A percentile compares a stretch with the other conserved stretches of the same genome.
These are phyloP conservation scores for Euwallacea fornicatus DNA, from an alignment of 1,140 invertebrate genomes.

Conservation along the genomic window DNA sequence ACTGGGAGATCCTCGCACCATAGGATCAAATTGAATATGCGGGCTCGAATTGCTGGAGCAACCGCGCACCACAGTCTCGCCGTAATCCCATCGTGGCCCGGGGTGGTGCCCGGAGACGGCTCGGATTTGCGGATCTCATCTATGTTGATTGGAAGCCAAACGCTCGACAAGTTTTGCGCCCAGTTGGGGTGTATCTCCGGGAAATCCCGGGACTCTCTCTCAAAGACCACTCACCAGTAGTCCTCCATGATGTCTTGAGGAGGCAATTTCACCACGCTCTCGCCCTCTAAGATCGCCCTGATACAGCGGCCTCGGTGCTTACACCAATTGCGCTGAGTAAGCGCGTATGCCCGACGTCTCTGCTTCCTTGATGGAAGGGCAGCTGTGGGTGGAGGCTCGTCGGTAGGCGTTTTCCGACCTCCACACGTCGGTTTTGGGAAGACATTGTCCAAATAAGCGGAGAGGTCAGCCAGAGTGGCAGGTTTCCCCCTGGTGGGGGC, in stretches of 20 bases:
- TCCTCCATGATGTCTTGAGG: not conserved
- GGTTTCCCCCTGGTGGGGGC: too few relatives aligned
- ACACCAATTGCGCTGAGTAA: not conserved
- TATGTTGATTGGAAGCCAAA: not conserved
- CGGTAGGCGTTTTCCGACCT: too few relatives aligned
- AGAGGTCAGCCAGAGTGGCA: not conserved
- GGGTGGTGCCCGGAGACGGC: not conserved
- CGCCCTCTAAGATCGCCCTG: not conserved
- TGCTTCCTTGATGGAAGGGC: not conserved
- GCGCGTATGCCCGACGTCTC: not conserved
- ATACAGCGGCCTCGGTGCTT: constrained; percentile 3
- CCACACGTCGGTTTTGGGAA: too few relatives aligned
- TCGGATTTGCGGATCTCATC: not conserved
- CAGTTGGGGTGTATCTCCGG: not conserved
- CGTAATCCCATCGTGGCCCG: constrained; percentile 4
- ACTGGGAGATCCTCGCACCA: not conserved
- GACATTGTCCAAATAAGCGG: too few relatives aligned
- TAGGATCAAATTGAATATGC: not conserved
- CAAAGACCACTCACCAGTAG: not conserved
- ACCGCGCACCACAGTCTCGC: not conserved
- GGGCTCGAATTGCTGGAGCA: not conserved
- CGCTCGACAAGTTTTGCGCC: not conserved
- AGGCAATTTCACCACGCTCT: not conserved
- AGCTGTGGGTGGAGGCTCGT: not conserved
- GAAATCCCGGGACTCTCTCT: not conserved